Evolutionary conservation across 2,888 invertebrate species (phyloP).

Genomic region (Zaprionus bogoriensis): DNA sequence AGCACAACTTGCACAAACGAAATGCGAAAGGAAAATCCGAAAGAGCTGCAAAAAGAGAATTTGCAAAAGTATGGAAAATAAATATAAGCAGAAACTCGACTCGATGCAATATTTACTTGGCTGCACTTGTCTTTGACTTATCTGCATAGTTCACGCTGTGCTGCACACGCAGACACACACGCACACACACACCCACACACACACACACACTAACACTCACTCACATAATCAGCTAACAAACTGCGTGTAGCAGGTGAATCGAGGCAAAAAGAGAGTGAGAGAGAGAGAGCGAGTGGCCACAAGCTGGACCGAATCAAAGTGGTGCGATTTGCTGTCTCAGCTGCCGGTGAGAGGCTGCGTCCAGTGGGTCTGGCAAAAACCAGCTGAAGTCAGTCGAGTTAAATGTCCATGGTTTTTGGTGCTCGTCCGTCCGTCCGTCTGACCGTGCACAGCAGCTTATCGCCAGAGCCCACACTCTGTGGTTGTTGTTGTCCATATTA

Average conservation of each 20-base stretch:
- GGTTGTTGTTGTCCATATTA: slow-evolving; percentile 12
- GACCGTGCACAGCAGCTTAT: no score
- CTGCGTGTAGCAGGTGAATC: slow-evolving; percentile 38
- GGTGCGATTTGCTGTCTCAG: slow-evolving; percentile 15
- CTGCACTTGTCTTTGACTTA: slow-evolving; percentile 59
- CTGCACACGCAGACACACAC: slow-evolving; percentile 42
- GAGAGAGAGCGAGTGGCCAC: no score
- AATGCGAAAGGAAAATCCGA: slow-evolving; percentile 25
- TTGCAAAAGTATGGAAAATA: neutral
- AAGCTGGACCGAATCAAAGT: slow-evolving; percentile 47
- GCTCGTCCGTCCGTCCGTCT: no score
- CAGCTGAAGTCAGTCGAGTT: slow-evolving; percentile 25
- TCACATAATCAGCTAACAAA: slow-evolving; percentile 43
- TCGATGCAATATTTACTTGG: slow-evolving; percentile 38
- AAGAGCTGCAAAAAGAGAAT: slow-evolving; percentile 17
- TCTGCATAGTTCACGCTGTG: slow-evolving; percentile 58
- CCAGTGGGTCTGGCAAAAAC: slow-evolving; percentile 4
- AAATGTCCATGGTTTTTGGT: slow-evolving; percentile 38
- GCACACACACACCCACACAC: slow-evolving; percentile 15
- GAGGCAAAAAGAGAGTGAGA: slow-evolving; percentile 8
- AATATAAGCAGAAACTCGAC: slow-evolving; percentile 7
- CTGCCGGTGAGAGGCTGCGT: slow-evolving; percentile 5
- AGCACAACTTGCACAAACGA: neutral
- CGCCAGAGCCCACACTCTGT: slow-evolving; percentile 15
- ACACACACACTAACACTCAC: slow-evolving; percentile 11